These are phyloP conservation scores for Onychostruthus taczanowskii DNA, from an alignment of 2,113 vertebrate species.

Conservation along the genomic window DNA sequence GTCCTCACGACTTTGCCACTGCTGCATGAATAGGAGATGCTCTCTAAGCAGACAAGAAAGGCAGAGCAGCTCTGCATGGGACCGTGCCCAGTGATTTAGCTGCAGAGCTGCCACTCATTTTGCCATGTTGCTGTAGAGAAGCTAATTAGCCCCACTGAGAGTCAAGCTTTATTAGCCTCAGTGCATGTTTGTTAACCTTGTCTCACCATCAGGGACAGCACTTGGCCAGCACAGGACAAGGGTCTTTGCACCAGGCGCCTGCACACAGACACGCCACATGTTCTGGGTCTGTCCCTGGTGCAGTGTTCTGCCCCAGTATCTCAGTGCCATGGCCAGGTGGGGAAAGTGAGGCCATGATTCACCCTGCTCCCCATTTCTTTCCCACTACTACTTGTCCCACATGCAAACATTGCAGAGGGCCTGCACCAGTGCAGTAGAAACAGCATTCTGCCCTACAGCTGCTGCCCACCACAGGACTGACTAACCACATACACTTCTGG, in stretches of 20 bases:
- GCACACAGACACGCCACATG: neutral
- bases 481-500: neutral
- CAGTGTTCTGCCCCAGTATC: neutral
- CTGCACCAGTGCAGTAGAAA: neutral
- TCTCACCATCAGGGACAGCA: neutral
- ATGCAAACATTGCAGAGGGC: neutral
- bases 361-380: neutral
- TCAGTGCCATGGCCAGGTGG: neutral
- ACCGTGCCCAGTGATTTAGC: neutral
- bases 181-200: slow-evolving; percentile 25
- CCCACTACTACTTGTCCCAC: neutral
- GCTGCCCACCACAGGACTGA: accelerated
- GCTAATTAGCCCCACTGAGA: slow-evolving; percentile 51
- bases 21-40: neutral
- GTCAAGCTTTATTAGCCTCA: slow-evolving; percentile 41
- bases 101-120: slow-evolving; percentile 36
- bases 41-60: neutral
- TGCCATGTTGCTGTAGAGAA: neutral
- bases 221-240: neutral
- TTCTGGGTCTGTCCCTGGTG: neutral
- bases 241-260: neutral
- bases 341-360: neutral
- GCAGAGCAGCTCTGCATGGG: neutral
- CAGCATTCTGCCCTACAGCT: neutral
- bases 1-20: neutral